A percentile compares a stretch with the other conserved stretches of the same genome.
These are phyloP conservation scores for Zeuzera pyrina DNA, from an alignment of 2,888 invertebrate genomes.

Conservation along the genomic window DNA sequence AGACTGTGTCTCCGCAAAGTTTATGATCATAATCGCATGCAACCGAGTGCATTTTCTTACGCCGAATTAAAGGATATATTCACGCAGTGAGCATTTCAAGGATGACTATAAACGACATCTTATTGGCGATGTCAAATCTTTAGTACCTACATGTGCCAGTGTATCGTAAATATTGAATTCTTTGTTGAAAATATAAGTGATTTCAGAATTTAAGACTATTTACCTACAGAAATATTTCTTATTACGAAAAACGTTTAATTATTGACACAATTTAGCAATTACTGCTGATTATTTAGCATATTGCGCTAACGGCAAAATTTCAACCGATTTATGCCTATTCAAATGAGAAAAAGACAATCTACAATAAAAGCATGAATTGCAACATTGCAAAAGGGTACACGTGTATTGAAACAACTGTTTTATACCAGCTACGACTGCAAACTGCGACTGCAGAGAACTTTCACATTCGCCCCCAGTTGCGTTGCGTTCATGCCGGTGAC, in stretches of 20 bases:
- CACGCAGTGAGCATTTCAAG: constrained; percentile 50
- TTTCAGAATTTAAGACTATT: too few species aligned
- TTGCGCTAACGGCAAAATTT: too few species aligned
- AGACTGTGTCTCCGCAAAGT: constrained; percentile 46
- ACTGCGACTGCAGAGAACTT: constrained; percentile 54
- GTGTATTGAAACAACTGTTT: constrained; percentile 38
- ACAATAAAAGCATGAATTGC: too few species aligned
- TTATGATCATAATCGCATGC: constrained; percentile 37
- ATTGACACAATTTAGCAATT: too few species aligned
- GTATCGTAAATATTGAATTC: constrained; percentile 20
- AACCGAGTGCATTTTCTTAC: constrained; percentile 45
- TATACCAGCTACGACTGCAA: constrained; percentile 48
- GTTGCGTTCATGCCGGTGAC: constrained; percentile 27
- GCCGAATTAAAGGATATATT: constrained; percentile 48
- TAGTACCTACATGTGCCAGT: constrained; percentile 31
- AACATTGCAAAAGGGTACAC: constrained; percentile 7
- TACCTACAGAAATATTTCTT: too few species aligned
- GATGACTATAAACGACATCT: constrained; percentile 36
- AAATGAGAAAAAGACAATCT: too few species aligned
- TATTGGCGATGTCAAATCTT: constrained; percentile 34
- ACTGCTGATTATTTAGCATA: too few species aligned
- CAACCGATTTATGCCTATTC: too few species aligned
- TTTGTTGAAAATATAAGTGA: constrained; percentile 6
- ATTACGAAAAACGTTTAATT: too few species aligned
- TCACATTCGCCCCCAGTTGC: constrained; percentile 64